Percentiles rank a stretch among this genome's conserved stretches.
Evolutionary conservation across 2,797 vertebrate genomes (phyloP).

Genomic region (Psittacula derbiana): DNA sequence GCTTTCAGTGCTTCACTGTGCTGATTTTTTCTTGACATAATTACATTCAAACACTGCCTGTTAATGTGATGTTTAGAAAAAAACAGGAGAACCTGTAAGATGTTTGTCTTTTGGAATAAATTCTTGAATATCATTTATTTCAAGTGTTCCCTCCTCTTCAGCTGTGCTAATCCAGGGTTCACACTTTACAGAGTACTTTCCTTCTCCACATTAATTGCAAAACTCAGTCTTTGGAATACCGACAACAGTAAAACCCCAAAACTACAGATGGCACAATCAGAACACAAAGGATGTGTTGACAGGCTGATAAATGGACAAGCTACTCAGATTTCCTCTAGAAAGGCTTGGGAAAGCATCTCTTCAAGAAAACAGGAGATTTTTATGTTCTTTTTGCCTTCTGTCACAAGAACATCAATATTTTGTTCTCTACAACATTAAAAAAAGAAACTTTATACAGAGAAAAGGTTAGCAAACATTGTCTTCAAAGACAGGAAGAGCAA

Average conservation of each 20-base stretch:
- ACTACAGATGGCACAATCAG: constrained; percentile 9
- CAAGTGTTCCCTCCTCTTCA: background rate
- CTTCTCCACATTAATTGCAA: background rate
- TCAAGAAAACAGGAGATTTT: background rate
- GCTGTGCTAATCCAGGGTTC: background rate
- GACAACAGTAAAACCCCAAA: background rate
- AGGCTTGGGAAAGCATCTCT: background rate
- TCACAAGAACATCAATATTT: background rate
- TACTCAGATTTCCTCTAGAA: background rate
- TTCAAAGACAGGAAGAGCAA: background rate
- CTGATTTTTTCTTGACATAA: background rate
- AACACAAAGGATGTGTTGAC: background rate
- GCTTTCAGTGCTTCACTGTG: background rate
- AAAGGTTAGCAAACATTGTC: background rate
- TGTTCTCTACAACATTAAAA: background rate
- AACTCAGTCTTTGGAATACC: background rate
- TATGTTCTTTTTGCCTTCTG: background rate
- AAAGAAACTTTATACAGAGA: background rate
- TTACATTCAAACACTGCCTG: background rate
- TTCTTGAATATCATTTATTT: background rate
- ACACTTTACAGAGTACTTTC: background rate
- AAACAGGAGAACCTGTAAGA: background rate
- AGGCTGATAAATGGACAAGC: constrained; percentile 1
- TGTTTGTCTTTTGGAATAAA: background rate
- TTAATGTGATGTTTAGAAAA: background rate